phyloP scores from a whole-genome alignment of 1,140 invertebrate genomes.

The Scaptomyza hsui region DNA sequence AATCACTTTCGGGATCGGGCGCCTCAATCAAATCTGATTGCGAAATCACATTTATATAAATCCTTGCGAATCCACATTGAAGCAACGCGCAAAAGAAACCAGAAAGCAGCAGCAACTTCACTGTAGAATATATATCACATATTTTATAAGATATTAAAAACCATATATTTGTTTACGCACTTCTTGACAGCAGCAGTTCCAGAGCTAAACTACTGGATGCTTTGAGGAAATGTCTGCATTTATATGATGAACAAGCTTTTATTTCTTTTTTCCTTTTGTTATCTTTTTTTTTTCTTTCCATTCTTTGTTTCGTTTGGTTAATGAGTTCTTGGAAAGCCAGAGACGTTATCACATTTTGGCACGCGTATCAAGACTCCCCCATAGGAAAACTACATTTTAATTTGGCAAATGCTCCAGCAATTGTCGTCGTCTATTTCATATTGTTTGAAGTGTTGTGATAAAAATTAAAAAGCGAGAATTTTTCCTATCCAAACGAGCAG shows the following conservation, averaged over 20 bases:
- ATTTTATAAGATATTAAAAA: too few species aligned
- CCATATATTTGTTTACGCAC: conserved; percentile 38
- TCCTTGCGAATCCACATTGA: not conserved
- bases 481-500: not conserved
- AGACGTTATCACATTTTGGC: conserved; percentile 54
- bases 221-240: conserved; percentile 28
- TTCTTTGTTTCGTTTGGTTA: conserved; percentile 24
- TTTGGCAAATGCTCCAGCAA: conserved; percentile 42
- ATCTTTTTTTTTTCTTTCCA: conserved; percentile 8
- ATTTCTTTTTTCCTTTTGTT: not conserved
- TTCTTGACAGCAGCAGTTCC: conserved; percentile 37
- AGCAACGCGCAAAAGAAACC: conserved; percentile 29
- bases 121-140: conserved; percentile 28
- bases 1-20: conserved; percentile 27
- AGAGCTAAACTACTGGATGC: conserved; percentile 34
- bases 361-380: conserved; percentile 40
- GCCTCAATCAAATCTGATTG: conserved; percentile 37
- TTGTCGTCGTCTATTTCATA: not conserved
- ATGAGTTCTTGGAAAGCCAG: conserved; percentile 50
- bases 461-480: not conserved
- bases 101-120: conserved; percentile 42
- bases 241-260: conserved; percentile 42
- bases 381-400: conserved; percentile 48
- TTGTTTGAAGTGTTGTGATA: not conserved
- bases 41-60: not conserved